A percentile compares a stretch with the other conserved stretches of the same genome.
Evolutionary conservation across 2,888 invertebrate species (phyloP).

Genomic region (Penaeus monodon): DNA sequence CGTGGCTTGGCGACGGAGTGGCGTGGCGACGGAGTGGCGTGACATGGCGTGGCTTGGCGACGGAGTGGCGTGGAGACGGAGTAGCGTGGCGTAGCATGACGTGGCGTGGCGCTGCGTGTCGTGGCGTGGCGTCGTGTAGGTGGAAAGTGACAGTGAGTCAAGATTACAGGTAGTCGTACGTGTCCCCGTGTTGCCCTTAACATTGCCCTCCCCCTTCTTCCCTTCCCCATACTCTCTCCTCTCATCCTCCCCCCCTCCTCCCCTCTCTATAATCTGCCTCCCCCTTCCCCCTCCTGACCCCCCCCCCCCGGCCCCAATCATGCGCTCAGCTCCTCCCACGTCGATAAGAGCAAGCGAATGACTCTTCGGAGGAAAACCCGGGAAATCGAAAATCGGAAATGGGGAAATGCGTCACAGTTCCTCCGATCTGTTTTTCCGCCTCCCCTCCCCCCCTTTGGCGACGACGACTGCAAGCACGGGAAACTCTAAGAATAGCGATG

Average conservation of each 20-base stretch:
- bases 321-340: background rate
- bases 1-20: too few species aligned
- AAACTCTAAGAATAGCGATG: background rate
- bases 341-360: too few species aligned
- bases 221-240: background rate
- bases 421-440: background rate
- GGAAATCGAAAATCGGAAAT: too few species aligned
- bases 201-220: background rate
- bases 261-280: background rate
- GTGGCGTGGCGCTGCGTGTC: too few species aligned
- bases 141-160: constrained; percentile 5
- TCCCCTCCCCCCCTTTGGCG: background rate
- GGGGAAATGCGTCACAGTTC: background rate
- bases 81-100: background rate
- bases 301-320: background rate
- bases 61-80: too few species aligned
- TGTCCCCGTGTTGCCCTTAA: constrained; percentile 11
- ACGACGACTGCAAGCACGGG: background rate
- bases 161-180: background rate
- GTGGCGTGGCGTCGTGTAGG: background rate
- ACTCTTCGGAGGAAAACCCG: too few species aligned
- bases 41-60: too few species aligned
- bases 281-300: background rate
- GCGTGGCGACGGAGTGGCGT: too few species aligned
- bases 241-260: constrained; percentile 2